phyloP scores from a whole-genome alignment of 1,140 invertebrate genomes.

The Oppia nitens region DNA sequence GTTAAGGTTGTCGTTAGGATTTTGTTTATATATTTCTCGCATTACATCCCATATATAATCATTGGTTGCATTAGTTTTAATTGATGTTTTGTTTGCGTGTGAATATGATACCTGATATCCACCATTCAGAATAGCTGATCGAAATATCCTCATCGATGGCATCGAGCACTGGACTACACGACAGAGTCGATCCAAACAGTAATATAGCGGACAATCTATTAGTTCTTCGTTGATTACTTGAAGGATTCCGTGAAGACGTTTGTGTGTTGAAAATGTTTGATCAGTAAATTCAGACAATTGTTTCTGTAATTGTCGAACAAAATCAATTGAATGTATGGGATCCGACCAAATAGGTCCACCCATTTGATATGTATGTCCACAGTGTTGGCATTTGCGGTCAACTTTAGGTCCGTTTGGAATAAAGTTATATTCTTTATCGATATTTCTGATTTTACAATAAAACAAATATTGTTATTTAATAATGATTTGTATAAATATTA shows the following conservation, averaged over 20 bases:
- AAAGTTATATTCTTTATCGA: slow-evolving; percentile 26
- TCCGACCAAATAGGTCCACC: slow-evolving; percentile 88
- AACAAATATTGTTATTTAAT: too few species aligned
- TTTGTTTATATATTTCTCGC: slow-evolving; percentile 36
- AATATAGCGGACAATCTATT: slow-evolving; percentile 67
- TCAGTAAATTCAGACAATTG: slow-evolving; percentile 15
- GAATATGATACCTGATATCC: slow-evolving; percentile 83
- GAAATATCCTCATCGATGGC: slow-evolving; percentile 38
- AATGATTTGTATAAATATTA: too few species aligned
- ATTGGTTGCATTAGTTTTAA: slow-evolving; percentile 85
- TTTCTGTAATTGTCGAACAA: slow-evolving; percentile 37
- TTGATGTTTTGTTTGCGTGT: slow-evolving; percentile 64
- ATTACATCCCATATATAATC: slow-evolving; percentile 84
- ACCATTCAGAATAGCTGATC: slow-evolving; percentile 82
- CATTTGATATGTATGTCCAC: slow-evolving; percentile 51
- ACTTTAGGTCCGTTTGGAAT: slow-evolving; percentile 45
- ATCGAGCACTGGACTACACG: slow-evolving; percentile 40
- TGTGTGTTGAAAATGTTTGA: slow-evolving; percentile 38
- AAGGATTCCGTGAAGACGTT: slow-evolving; percentile 47
- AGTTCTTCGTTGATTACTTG: slow-evolving; percentile 48
- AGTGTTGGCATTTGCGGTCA: slow-evolving; percentile 49
- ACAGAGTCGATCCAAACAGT: slow-evolving; percentile 46
- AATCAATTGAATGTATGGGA: slow-evolving; percentile 57
- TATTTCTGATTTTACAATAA: too few species aligned
- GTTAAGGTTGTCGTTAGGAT: slow-evolving; percentile 12